Percentiles rank a stretch among this genome's conserved stretches.
phyloP scores from a whole-genome alignment of 2,113 vertebrate species.

The Chlamydotis undulata region DNA sequence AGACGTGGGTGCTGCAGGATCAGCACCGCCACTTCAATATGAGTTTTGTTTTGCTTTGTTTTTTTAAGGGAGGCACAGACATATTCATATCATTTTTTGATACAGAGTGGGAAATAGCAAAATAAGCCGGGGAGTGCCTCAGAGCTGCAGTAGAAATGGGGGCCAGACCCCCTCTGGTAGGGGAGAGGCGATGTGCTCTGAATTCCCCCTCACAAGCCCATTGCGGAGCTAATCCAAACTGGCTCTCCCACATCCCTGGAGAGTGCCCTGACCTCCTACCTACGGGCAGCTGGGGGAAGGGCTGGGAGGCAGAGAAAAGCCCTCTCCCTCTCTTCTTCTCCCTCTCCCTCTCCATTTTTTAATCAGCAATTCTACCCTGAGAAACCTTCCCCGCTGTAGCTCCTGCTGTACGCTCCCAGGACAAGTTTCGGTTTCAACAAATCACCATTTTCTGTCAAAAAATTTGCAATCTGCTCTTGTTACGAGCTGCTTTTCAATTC shows the following conservation, averaged over 20 bases:
- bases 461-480: background rate
- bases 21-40: background rate
- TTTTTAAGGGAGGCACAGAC: background rate
- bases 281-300: background rate
- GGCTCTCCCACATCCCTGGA: constrained; percentile 39
- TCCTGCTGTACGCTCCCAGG: background rate
- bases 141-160: background rate
- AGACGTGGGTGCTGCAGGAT: background rate
- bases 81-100: background rate
- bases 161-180: background rate
- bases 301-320: background rate
- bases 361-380: background rate
- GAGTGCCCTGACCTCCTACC: constrained; percentile 44
- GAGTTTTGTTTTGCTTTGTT: background rate
- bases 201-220: background rate
- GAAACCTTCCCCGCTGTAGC: background rate
- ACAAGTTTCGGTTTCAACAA: constrained; percentile 41
- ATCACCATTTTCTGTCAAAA: constrained; percentile 57
- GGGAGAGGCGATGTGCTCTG: background rate
- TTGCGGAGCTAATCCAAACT: constrained; percentile 51
- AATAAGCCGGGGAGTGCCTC: background rate
- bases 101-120: background rate
- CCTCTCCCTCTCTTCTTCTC: background rate
- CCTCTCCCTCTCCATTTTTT: background rate
- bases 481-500: background rate